Conservation (phyloP, 2,113 vertebrate species). For the Pomatorhinus ruficollis region DNA sequence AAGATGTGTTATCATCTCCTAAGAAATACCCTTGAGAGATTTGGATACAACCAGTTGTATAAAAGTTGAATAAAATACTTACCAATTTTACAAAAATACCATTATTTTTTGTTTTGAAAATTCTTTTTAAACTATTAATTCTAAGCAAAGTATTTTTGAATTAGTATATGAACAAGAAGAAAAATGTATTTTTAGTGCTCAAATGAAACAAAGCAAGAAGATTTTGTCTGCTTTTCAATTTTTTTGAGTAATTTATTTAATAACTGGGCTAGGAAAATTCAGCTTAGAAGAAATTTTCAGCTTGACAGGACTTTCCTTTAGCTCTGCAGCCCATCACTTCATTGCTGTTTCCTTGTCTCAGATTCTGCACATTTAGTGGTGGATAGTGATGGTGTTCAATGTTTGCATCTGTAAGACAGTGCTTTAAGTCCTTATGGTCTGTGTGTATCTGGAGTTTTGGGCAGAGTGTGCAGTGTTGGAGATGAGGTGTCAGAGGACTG, state of each 20-base stretch:
- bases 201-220: background rate
- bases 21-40: background rate
- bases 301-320: background rate
- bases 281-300: background rate
- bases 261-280: background rate
- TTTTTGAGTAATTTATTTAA: background rate
- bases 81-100: background rate
- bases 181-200: background rate
- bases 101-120: background rate
- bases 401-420: background rate
- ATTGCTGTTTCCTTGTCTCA: background rate
- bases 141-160: background rate
- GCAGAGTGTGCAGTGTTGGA: background rate
- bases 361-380: background rate
- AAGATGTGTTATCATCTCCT: background rate
- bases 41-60: background rate
- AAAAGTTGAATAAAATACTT: background rate
- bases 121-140: background rate
- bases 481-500: background rate
- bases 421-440: background rate
- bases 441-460: background rate
- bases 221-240: background rate
- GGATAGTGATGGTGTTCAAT: background rate
- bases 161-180: background rate
- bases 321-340: background rate